Base-by-base conservation (phyloP, 37 sponge, comb jelly and placozoan genomes). In the Agelas oroides region DNA sequence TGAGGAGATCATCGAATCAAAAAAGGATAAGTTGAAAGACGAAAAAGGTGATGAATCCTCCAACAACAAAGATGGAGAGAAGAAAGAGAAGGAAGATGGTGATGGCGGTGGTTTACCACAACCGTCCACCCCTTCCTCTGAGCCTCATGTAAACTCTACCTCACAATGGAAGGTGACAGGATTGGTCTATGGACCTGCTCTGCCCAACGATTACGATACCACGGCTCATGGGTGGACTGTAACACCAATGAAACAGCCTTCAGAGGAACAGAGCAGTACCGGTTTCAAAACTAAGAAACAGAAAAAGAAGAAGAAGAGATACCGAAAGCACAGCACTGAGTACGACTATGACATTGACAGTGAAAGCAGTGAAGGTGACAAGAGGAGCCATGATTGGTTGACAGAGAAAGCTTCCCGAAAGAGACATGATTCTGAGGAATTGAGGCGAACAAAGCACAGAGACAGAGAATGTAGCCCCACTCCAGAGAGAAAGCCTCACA, bases 261-360 rank as follows among this genome's bases (percentile, higher is more conserved):
- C 16, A 32, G 32, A 27, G 2, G 21, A 25, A 69, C 40, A 54
- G 20, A 20, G 64, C 31, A 40, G 2, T 19, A 2, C n/a, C 32
- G 36, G 31, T 21, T 79, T 53, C 24, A 39, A 41, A 39, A 1
- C 21, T 40, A 64, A 77, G 59, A 85, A 69, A 62, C 68, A 77
- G 27, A 59, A 76, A 15, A 62, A 86, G 56, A 86, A 72, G 54
- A 56, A 79, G 52, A 58, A 28, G 76, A 75, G 25, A 2, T 27
- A 28, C 66, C 2, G 57, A 28, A 57, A 31, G 57, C 19, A 67
- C 35, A 15, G 27, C 5, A 55, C 31, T 2, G 56, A 30, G 18
- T 21, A 25, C 6, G 32, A 52, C 61, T 2, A 33, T 58, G 59
- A 76, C 1, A 63, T 41, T n/a, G 35, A 68, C 30, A 40, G 58